phyloP scores from a whole-genome alignment of 2,113 vertebrate genomes.

The Mesitornis unicolor region DNA sequence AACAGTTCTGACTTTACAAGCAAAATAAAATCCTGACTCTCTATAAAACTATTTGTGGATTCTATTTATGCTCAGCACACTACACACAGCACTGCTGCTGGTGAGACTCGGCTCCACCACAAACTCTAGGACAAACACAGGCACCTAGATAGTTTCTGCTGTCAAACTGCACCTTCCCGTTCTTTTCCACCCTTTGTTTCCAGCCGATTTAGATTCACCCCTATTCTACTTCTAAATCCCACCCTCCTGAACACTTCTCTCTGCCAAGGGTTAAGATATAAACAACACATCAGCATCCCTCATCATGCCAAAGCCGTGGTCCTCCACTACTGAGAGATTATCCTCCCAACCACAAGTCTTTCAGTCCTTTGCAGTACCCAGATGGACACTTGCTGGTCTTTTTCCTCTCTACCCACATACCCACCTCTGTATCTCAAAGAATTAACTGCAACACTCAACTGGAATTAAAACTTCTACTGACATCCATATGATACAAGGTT shows the following conservation, averaged over 20 bases:
- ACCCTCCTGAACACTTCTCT: neutral
- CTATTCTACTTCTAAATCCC: neutral
- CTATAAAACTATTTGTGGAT: conserved; percentile 6
- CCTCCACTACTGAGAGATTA: neutral
- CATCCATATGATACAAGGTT: neutral
- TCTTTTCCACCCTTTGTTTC: neutral
- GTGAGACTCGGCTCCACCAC: neutral
- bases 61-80: neutral
- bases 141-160: neutral
- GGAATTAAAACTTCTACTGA: neutral
- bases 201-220: neutral
- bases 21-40: conserved; percentile 40
- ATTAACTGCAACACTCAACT: neutral
- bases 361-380: neutral
- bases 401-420: neutral
- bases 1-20: neutral
- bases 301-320: neutral
- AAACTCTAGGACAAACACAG: conserved; percentile 20
- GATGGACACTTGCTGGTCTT: neutral
- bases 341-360: neutral
- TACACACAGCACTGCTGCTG: neutral
- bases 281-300: neutral
- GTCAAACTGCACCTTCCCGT: neutral
- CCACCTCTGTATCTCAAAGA: neutral
- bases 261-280: neutral